Evolutionary conservation across 1,140 invertebrate species (phyloP).

Genomic region (Drosophila melanogaster): DNA sequence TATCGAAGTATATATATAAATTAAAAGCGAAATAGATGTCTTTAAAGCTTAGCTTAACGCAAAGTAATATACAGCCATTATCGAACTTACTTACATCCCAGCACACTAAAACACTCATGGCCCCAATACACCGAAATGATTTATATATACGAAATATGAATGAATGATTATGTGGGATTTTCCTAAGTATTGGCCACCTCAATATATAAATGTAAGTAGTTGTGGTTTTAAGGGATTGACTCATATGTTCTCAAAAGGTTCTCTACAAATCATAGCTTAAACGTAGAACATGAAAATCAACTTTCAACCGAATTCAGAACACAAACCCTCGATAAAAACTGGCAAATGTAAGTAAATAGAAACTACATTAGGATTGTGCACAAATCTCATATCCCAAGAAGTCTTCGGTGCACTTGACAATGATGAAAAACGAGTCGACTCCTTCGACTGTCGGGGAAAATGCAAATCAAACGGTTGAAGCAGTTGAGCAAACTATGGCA

Average conservation of each 20-base stretch:
- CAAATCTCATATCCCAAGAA: constrained; percentile 51
- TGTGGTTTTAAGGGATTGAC: neutral
- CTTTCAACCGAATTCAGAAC: constrained; percentile 21
- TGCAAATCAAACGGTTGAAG: constrained; percentile 61
- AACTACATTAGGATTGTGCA: constrained; percentile 65
- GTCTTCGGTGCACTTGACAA: constrained; percentile 57
- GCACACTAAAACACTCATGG: constrained; percentile 5
- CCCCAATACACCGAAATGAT: constrained; percentile 1
- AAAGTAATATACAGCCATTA: constrained; percentile 7
- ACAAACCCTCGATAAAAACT: constrained; percentile 24
- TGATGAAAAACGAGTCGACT: constrained; percentile 13
- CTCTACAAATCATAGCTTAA: constrained; percentile 5
- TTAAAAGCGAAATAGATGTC: no score
- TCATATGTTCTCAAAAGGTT: neutral
- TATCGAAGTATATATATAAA: no score
- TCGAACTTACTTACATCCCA: constrained; percentile 23
- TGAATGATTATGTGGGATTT: neutral
- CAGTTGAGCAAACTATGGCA: constrained; percentile 64
- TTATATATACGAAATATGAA: constrained; percentile 27
- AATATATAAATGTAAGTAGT: constrained; percentile 9
- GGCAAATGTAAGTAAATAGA: constrained; percentile 10
- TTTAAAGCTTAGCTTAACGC: neutral
- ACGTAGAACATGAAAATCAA: constrained; percentile 8
- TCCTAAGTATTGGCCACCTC: neutral
- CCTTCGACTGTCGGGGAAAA: constrained; percentile 18